A percentile compares a stretch with the other conserved stretches of the same genome.
These are phyloP conservation scores for Metaphire vulgaris DNA, from an alignment of 1,140 invertebrate species.

Conservation along the genomic window DNA sequence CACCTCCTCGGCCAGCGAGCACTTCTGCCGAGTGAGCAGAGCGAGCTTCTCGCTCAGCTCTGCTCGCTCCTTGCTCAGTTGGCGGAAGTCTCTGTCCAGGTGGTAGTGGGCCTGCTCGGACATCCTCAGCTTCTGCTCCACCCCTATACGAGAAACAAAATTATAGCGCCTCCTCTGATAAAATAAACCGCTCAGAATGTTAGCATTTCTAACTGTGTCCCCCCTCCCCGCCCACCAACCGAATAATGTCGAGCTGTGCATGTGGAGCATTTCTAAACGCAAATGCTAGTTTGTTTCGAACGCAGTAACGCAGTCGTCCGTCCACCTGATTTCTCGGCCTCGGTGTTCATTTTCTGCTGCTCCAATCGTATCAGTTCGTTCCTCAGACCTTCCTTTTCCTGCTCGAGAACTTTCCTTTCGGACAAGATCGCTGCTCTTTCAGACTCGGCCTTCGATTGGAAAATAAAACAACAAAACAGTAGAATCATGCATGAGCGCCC, in stretches of 20 bases:
- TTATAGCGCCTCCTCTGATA: too few species aligned
- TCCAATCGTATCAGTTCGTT: slow-evolving; percentile 52
- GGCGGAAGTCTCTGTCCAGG: background rate
- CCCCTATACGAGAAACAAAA: background rate
- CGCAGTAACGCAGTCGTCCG: too few species aligned
- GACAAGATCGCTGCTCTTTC: slow-evolving; percentile 44
- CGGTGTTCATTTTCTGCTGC: slow-evolving; percentile 53
- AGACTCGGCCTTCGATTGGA: slow-evolving; percentile 50
- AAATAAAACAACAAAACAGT: too few species aligned
- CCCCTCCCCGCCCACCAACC: too few species aligned
- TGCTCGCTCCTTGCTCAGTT: background rate
- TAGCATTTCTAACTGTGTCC: too few species aligned
- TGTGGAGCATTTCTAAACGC: too few species aligned
- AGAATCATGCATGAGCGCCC: too few species aligned
- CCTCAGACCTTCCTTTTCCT: slow-evolving; percentile 48
- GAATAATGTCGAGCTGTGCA: too few species aligned
- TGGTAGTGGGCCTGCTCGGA: background rate
- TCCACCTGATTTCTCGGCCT: slow-evolving; percentile 48
- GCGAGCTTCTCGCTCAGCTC: background rate
- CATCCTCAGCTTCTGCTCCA: background rate
- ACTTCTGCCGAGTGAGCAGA: slow-evolving; percentile 43
- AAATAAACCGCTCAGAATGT: too few species aligned
- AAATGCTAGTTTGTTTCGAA: too few species aligned
- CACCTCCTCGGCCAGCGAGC: slow-evolving; percentile 49
- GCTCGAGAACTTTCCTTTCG: slow-evolving; percentile 49